phyloP scores from a whole-genome alignment of 2,797 vertebrate species.

The Labroides dimidiatus region DNA sequence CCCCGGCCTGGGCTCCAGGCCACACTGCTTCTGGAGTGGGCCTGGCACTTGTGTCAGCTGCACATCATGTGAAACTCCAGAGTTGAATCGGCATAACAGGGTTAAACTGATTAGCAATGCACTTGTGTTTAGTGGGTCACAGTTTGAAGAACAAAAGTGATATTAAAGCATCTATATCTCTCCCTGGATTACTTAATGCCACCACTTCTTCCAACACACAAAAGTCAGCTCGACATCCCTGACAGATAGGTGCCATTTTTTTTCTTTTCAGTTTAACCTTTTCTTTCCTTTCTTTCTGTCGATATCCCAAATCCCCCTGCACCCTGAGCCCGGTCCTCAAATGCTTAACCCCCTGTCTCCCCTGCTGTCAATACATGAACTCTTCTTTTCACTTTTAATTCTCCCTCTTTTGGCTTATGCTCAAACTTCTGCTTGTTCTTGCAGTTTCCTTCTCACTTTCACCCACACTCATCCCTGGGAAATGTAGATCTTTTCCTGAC shows the following conservation, averaged over 20 bases:
- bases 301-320: slow-evolving; percentile 73
- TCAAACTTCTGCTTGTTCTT: slow-evolving; percentile 78
- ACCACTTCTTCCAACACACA: slow-evolving; percentile 73
- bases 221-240: slow-evolving; percentile 78
- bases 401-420: slow-evolving; percentile 71
- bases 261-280: slow-evolving; percentile 73
- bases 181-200: slow-evolving; percentile 75
- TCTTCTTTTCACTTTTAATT: slow-evolving; percentile 80
- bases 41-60: slow-evolving; percentile 84
- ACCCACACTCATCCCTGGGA: slow-evolving; percentile 91
- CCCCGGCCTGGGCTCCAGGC: slow-evolving; percentile 76
- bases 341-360: slow-evolving; percentile 78
- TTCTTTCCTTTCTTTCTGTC: slow-evolving; percentile 74
- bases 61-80: slow-evolving; percentile 80
- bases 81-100: slow-evolving; percentile 75
- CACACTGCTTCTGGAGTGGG: slow-evolving; percentile 78
- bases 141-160: slow-evolving; percentile 85
- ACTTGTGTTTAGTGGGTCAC: slow-evolving; percentile 82
- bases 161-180: slow-evolving; percentile 84
- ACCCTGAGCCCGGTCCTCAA: slow-evolving; percentile 74
- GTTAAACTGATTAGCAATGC: slow-evolving; percentile 88
- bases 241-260: slow-evolving; percentile 80
- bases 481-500: slow-evolving; percentile 97
- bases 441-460: slow-evolving; percentile 82
- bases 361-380: slow-evolving; percentile 78